Percentiles rank a stretch among this genome's conserved stretches.
Conservation (phyloP, 1,140 invertebrate genomes). For the Hyles vespertilio region DNA sequence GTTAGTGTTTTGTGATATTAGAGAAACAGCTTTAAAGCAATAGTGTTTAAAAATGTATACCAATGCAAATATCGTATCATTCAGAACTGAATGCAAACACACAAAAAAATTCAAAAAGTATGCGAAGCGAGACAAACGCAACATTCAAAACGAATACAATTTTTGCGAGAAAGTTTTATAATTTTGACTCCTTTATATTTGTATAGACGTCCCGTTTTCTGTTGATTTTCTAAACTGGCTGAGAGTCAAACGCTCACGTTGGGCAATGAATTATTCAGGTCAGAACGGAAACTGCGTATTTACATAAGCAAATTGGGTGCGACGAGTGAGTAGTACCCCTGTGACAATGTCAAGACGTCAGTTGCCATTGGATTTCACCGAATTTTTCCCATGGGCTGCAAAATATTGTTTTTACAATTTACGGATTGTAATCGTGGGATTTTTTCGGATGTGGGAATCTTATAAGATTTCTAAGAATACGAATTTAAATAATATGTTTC, state of each 20-base stretch:
- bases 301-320: slow-evolving; percentile 69
- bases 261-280: slow-evolving; percentile 61
- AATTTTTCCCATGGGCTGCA: not conserved
- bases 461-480: too few species aligned
- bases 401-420: too few species aligned
- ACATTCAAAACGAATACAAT: not conserved
- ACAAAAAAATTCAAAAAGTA: not conserved
- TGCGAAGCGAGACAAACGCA: not conserved
- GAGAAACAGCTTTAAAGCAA: too few species aligned
- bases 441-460: too few species aligned
- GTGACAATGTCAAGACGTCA: slow-evolving; percentile 13
- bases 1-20: too few species aligned
- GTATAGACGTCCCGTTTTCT: slow-evolving; percentile 39
- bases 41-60: too few species aligned
- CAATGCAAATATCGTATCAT: too few species aligned
- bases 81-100: not conserved
- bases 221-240: slow-evolving; percentile 58
- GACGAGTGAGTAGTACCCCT: slow-evolving; percentile 26
- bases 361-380: not conserved
- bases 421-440: too few species aligned
- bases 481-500: too few species aligned
- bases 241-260: slow-evolving; percentile 49
- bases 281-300: slow-evolving; percentile 61
- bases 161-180: slow-evolving; percentile 29
- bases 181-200: slow-evolving; percentile 36